Percentiles rank a stretch among this genome's conserved stretches.
Evolutionary conservation across 1,140 invertebrate genomes (phyloP).

Genomic region (Drosophila jambulina): DNA sequence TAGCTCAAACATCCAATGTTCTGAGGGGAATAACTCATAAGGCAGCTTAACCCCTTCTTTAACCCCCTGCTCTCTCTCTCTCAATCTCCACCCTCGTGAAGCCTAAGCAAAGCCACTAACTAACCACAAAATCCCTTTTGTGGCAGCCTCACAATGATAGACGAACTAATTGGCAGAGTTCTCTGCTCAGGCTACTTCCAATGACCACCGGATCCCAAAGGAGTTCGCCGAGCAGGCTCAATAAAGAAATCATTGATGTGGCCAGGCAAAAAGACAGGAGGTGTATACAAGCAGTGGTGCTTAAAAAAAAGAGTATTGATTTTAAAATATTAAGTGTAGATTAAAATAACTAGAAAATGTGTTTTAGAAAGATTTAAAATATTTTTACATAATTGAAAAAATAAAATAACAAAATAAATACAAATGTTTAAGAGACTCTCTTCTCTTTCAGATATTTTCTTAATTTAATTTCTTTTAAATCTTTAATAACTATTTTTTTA

Average conservation of each 20-base stretch:
- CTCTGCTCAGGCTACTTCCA: slow-evolving; percentile 49
- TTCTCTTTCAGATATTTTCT: neutral
- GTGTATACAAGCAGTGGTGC: slow-evolving; percentile 18
- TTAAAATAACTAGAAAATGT: neutral
- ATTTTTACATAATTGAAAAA: neutral
- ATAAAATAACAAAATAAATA: neutral
- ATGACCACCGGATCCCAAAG: slow-evolving; percentile 44
- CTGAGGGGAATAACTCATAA: slow-evolving; percentile 17
- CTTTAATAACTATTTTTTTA: no score
- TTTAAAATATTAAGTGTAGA: neutral
- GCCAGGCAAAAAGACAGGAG: slow-evolving; percentile 12
- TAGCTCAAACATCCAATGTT: slow-evolving; percentile 1
- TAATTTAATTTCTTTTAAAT: no score
- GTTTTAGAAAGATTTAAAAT: neutral
- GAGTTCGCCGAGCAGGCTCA: slow-evolving; percentile 59
- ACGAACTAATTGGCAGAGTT: slow-evolving; percentile 70
- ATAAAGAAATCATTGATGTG: slow-evolving; percentile 72
- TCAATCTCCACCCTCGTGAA: neutral
- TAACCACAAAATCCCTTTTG: slow-evolving; percentile 74
- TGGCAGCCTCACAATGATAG: slow-evolving; percentile 44
- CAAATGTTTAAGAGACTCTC: no score
- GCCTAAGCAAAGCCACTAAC: slow-evolving; percentile 62
- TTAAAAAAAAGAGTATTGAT: neutral
- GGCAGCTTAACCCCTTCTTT: slow-evolving; percentile 27
- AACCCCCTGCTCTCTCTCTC: neutral